phyloP scores from a whole-genome alignment of 2,888 invertebrate genomes.

The Clistopyga incitator region DNA sequence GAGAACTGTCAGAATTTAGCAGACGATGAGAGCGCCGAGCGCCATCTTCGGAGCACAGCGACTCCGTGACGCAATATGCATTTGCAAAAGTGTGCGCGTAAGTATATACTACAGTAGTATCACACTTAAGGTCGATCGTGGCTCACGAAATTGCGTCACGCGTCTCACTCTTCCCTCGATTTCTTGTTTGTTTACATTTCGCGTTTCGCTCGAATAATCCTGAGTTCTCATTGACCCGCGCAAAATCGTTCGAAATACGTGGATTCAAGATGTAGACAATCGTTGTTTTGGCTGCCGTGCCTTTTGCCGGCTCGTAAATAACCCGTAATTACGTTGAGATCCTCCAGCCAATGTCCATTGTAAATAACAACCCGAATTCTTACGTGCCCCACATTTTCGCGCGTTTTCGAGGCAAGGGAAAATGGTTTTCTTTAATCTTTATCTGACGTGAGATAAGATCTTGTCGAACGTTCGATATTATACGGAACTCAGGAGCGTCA shows the following conservation, averaged over 20 bases:
- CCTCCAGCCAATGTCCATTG: neutral
- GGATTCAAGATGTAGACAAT: neutral
- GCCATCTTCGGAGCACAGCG: conserved; percentile 51
- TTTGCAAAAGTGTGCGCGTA: conserved; percentile 33
- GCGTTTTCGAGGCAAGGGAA: neutral
- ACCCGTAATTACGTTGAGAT: neutral
- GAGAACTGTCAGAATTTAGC: conserved; percentile 62
- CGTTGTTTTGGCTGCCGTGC: neutral
- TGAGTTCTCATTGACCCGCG: neutral
- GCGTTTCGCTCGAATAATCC: conserved; percentile 1
- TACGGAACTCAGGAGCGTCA: neutral
- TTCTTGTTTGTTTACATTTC: conserved; percentile 69
- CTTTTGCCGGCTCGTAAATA: neutral
- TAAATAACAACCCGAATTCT: neutral
- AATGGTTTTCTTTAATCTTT: neutral
- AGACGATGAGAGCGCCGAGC: conserved; percentile 55
- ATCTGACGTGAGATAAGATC: neutral
- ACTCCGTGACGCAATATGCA: conserved; percentile 40
- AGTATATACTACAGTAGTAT: conserved; percentile 21
- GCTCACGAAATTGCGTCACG: conserved; percentile 62
- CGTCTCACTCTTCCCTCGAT: neutral
- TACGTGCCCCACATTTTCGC: neutral
- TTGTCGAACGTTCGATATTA: no score
- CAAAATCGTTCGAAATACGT: neutral
- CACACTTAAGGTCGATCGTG: conserved; percentile 14